Evolutionary conservation across 1,140 invertebrate species (phyloP).

Genomic region (Odontomachus brunneus): DNA sequence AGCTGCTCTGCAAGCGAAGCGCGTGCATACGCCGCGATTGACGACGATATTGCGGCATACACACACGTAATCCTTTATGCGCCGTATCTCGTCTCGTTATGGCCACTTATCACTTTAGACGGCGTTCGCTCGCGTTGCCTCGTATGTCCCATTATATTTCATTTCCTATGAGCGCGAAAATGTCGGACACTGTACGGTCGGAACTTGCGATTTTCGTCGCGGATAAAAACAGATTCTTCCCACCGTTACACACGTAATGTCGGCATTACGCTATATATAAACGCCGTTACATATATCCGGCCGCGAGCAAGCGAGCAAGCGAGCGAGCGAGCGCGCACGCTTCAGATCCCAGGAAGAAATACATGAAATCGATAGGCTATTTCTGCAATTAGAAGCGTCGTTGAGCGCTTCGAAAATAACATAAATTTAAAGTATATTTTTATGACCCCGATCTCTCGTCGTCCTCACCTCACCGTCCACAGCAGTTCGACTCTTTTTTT

Average conservation of each 20-base stretch:
- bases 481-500: conserved; percentile 20
- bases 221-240: background rate
- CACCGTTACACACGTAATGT: background rate
- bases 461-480: background rate
- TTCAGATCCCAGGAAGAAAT: background rate
- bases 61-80: conserved; percentile 46
- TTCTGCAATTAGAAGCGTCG: background rate
- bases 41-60: conserved; percentile 18
- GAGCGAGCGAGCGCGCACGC: background rate
- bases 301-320: background rate
- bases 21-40: conserved; percentile 31
- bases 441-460: background rate
- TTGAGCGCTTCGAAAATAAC: background rate
- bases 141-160: conserved; percentile 37
- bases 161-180: conserved; percentile 3
- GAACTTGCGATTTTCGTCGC: background rate
- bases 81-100: conserved; percentile 41
- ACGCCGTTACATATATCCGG: too few relatives aligned
- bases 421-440: conserved; percentile 5
- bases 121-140: too few relatives aligned
- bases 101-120: conserved; percentile 40
- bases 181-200: background rate
- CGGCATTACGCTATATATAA: too few relatives aligned
- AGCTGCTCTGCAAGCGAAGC: conserved; percentile 8
- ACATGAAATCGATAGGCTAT: background rate